A percentile compares a stretch with the other conserved stretches of the same genome.
These are phyloP conservation scores for Cyclina sinensis DNA, from an alignment of 1,140 invertebrate species.

Conservation along the genomic window DNA sequence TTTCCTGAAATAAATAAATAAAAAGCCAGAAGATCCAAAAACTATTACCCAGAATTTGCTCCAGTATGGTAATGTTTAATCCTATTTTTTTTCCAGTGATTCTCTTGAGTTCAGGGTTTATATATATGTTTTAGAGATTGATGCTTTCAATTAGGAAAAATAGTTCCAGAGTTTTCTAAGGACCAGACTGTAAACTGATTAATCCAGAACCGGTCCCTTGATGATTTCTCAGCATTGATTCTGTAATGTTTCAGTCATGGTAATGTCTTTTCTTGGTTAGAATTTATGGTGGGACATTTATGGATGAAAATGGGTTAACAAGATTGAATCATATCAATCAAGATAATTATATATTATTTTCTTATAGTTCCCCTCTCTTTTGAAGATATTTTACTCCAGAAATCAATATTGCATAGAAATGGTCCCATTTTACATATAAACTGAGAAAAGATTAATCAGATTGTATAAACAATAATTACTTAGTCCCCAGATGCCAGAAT, in stretches of 20 bases:
- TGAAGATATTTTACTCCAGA: neutral
- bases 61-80: conserved; percentile 4
- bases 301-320: neutral
- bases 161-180: neutral
- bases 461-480: no score
- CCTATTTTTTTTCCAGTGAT: neutral
- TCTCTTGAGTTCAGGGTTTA: neutral
- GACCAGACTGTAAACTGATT: neutral
- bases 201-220: neutral
- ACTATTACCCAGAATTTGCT: neutral
- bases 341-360: neutral
- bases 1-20: neutral
- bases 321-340: neutral
- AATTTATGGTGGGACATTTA: neutral
- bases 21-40: neutral
- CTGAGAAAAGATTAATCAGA: no score
- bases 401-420: neutral
- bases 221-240: neutral
- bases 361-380: neutral
- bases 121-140: conserved; percentile 23
- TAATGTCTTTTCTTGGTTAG: neutral
- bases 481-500: no score
- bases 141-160: neutral
- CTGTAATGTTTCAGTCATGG: neutral
- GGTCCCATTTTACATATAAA: neutral